Conservation (phyloP, 2,113 vertebrate species). For the Gila orcuttii region DNA sequence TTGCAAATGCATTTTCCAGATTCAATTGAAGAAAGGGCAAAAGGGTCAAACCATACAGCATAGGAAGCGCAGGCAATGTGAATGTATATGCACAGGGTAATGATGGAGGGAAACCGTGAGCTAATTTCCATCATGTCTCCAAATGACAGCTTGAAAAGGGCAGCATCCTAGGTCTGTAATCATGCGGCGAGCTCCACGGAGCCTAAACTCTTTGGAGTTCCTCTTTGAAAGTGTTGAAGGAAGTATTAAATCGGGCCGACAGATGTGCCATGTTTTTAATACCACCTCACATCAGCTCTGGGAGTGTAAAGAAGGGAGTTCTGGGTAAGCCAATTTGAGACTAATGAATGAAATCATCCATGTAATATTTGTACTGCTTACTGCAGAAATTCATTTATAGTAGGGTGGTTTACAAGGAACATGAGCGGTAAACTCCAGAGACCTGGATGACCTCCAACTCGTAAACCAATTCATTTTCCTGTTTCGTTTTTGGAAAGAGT, state of each 20-base stretch:
- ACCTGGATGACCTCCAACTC: constrained; percentile 37
- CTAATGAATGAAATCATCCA: constrained; percentile 46
- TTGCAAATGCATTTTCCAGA: constrained; percentile 63
- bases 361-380: constrained; percentile 49
- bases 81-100: constrained; percentile 64
- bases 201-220: constrained; percentile 37
- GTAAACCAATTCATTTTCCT: constrained; percentile 10
- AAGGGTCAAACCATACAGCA: constrained; percentile 26
- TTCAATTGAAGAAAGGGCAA: constrained; percentile 56
- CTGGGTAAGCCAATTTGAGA: constrained; percentile 44
- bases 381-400: constrained; percentile 39
- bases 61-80: constrained; percentile 38
- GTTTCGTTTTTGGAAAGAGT: constrained; percentile 21
- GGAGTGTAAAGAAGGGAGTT: constrained; percentile 39
- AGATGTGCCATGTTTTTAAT: constrained; percentile 47
- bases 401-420: constrained; percentile 8
- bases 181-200: background rate
- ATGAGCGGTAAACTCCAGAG: constrained; percentile 24
- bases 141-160: constrained; percentile 48
- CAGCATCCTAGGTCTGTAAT: constrained; percentile 34
- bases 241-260: constrained; percentile 49
- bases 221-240: constrained; percentile 38
- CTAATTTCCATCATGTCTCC: constrained; percentile 59
- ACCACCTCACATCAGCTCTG: constrained; percentile 26
- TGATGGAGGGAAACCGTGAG: constrained; percentile 53